Evolutionary conservation across 2,797 vertebrate genomes (phyloP), one percentile per base, ranked within the genome.

Genomic region (Crossoptilon crossoptilon): DNA sequence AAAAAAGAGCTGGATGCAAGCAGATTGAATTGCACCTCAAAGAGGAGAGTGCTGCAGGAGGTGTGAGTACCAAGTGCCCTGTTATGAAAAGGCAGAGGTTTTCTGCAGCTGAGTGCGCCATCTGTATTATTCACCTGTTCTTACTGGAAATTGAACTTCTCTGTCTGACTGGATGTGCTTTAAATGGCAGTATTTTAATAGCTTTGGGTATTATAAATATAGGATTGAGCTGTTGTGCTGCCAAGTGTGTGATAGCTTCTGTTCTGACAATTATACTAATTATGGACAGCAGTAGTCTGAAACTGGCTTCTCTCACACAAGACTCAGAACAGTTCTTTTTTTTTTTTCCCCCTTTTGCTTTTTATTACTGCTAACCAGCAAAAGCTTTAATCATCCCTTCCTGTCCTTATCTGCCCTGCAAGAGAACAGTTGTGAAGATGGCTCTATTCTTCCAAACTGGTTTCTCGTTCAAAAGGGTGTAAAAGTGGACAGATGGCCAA

Each of bases 401-500:
- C 55, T 89, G 1, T 92, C 82, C 63, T 87, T 72, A 78, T 75
- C 66, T 94, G 33, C 70, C 78, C 43, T 92, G 82, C 43, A 93
- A 84, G 69, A 89, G 59, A 94, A 58, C 53, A 85, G 43, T 81
- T 91, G n/a, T 69, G 46, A 51, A 75, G 90, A 75, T 60, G 46
- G 27, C 59, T 87, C 19, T 56, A 2, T 83, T 53, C 35, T 91
- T 92, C 70, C 58, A 56, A 94, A 67, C 46, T 4, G 8, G 9
- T 87, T 94, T 83, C 35, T 93, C 22, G 26, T 93, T 90, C 29
- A 55, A 18, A 69, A 81, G 55, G 60, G 55, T 41, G 81, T 87
- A 18, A 62, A 24, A 93, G 29, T 56, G 78, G 91, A 95, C 93
- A 95, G 94, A 95, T 95, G 93, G 93, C 39, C 66, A 87, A 96